These are phyloP conservation scores for Heliconius hermathena DNA, from an alignment of 1,140 invertebrate genomes.

Conservation along the genomic window DNA sequence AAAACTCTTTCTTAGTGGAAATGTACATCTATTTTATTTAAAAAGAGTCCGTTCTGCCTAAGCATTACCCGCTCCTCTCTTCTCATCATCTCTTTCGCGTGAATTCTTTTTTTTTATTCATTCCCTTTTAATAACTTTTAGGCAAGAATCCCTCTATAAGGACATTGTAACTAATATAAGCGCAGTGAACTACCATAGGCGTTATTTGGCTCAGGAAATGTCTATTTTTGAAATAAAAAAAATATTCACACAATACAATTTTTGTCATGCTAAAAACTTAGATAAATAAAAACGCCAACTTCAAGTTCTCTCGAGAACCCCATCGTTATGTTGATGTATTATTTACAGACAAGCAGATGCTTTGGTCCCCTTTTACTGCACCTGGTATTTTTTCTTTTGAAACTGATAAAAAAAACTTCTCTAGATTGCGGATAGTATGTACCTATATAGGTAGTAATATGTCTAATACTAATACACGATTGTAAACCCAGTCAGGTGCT, in stretches of 20 bases:
- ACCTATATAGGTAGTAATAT: background rate
- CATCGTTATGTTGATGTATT: conserved; percentile 18
- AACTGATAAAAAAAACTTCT: conserved; percentile 15
- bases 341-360: conserved; percentile 31
- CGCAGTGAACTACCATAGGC: too few relatives aligned
- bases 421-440: background rate
- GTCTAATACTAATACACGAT: background rate
- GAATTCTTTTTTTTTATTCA: too few relatives aligned
- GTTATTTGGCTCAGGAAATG: background rate
- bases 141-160: too few relatives aligned
- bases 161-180: too few relatives aligned
- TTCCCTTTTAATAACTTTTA: too few relatives aligned
- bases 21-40: too few relatives aligned
- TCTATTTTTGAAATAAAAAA: background rate
- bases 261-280: background rate
- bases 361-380: conserved; percentile 22
- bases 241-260: background rate
- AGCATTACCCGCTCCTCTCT: too few relatives aligned
- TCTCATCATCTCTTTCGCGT: too few relatives aligned
- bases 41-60: too few relatives aligned
- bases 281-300: conserved; percentile 12
- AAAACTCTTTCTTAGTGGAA: too few relatives aligned
- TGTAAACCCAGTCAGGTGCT: too few relatives aligned
- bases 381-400: conserved; percentile 30
- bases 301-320: conserved; percentile 19